Conservation (phyloP, 2,888 invertebrate species). For the Hemicrepidius hirtus region DNA sequence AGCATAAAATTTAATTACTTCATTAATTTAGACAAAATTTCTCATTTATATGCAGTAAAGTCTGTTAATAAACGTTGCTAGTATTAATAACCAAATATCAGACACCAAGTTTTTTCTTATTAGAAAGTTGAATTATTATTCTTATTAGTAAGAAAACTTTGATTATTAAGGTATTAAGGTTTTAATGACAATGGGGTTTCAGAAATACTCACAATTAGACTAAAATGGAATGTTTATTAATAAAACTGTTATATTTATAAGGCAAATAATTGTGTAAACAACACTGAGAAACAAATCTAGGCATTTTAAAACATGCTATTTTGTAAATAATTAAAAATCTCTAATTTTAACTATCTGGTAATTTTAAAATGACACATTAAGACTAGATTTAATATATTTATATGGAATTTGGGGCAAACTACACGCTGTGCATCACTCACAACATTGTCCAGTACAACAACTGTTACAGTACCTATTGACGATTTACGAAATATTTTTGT, state of each 20-base stretch:
- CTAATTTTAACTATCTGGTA: not conserved
- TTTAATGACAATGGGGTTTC: not conserved
- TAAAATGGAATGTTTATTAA: conserved; percentile 49
- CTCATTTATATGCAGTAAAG: not conserved
- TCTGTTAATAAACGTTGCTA: not conserved
- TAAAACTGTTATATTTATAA: conserved; percentile 38
- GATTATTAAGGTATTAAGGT: not conserved
- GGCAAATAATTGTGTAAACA: conserved; percentile 25
- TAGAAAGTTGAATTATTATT: not conserved
- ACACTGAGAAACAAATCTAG: conserved; percentile 14
- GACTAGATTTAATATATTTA: conserved; percentile 37
- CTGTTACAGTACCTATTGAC: conserved; percentile 12
- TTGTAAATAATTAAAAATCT: not conserved
- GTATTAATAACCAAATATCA: not conserved
- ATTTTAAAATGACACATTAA: conserved; percentile 39
- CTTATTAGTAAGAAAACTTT: not conserved
- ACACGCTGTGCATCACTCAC: conserved; percentile 12
- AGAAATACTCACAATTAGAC: conserved; percentile 33
- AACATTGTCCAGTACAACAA: not conserved
- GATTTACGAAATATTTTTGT: conserved; percentile 13
- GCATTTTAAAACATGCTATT: conserved; percentile 12
- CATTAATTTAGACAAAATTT: not conserved
- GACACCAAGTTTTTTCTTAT: not conserved
- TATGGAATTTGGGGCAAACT: conserved; percentile 5
- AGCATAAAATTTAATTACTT: conserved; percentile 29